Evolutionary conservation across 2,888 invertebrate genomes (phyloP), one percentile per base, ranked within the genome.

Genomic region (Ethmia dodecea): DNA sequence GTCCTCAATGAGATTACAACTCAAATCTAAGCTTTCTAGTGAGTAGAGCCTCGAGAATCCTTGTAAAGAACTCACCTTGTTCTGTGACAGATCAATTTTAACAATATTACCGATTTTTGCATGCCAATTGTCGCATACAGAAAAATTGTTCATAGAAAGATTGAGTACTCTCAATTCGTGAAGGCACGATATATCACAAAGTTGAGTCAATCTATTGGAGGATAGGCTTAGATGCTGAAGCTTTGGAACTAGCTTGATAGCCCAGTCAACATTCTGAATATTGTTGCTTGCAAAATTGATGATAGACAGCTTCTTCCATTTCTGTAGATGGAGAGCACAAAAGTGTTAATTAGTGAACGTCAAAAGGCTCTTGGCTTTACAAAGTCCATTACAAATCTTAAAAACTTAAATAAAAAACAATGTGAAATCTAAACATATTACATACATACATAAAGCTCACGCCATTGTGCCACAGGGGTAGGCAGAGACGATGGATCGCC

Each of bases 81-180:
- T 98, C 52, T 95, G 93, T 0, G 95, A 92, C 31, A 99, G 72
- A 64, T 95, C 93, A 31, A 99, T 88, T 37, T 89, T 90, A n/a
- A 93, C 90, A 28, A 98, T 89, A 73, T 97, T 97, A 4, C 97
- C 97, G 38, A 98, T 88, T 70, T 93, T 93, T 3, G 92, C 90
- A 67, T 97, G 94, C 78, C 97, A 90, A 62, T 93, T 90, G 16
- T 92, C 89, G 47, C 96, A 92, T 3, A 89, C 67, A 0, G 84
- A 70, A 51, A 95, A 92, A 28, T 90, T 86, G 81, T 97, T 98
- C 59, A 93, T 92, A 0, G 94, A 92, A 13, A 98, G 74, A 55
- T 94, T 93, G 8, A 98, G 84, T 31, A 91, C 81, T 6, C 92
- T 90, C 14, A 98, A 76, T 37, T 93, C 89, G 33, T 95, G 93